Evolutionary conservation across 2,888 invertebrate species (phyloP).

Genomic region (Callyntrura guangdongensis): DNA sequence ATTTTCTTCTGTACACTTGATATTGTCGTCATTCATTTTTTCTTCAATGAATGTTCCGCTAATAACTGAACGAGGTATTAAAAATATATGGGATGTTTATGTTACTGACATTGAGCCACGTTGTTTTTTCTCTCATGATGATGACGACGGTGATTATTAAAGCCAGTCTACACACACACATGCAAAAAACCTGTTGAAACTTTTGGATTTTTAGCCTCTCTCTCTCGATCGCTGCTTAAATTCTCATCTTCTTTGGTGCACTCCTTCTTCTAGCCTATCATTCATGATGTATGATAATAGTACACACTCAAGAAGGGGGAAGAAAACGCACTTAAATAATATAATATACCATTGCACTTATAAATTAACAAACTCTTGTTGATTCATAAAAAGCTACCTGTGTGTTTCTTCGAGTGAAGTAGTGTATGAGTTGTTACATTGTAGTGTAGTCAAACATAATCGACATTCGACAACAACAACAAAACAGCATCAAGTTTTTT

Average conservation of each 20-base stretch:
- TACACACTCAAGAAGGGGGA: not conserved
- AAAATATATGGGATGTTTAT: slow-evolving; percentile 11
- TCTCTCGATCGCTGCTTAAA: not conserved
- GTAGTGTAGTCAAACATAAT: not conserved
- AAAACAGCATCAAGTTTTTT: slow-evolving; percentile 49
- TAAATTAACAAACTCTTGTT: not conserved
- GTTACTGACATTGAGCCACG: slow-evolving; percentile 39
- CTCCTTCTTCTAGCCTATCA: not conserved
- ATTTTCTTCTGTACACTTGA: not conserved
- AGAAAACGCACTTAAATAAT: slow-evolving; percentile 17
- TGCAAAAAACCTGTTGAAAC: slow-evolving; percentile 31
- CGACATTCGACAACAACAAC: slow-evolving; percentile 22
- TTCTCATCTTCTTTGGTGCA: slow-evolving; percentile 33
- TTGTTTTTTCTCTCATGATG: slow-evolving; percentile 16
- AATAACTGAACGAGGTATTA: slow-evolving; percentile 34
- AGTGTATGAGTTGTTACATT: not conserved
- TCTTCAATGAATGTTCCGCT: not conserved
- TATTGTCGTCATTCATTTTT: slow-evolving; percentile 30
- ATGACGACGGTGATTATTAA: slow-evolving; percentile 15
- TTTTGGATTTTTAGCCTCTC: not conserved
- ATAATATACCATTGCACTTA: slow-evolving; percentile 15
- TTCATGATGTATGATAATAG: slow-evolving; percentile 8
- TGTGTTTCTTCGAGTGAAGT: not conserved
- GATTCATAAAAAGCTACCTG: not conserved
- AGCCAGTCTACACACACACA: not conserved